A percentile compares a stretch with the other conserved stretches of the same genome.
phyloP scores from a whole-genome alignment of 2,888 invertebrate genomes.

The Volucella inanis region DNA sequence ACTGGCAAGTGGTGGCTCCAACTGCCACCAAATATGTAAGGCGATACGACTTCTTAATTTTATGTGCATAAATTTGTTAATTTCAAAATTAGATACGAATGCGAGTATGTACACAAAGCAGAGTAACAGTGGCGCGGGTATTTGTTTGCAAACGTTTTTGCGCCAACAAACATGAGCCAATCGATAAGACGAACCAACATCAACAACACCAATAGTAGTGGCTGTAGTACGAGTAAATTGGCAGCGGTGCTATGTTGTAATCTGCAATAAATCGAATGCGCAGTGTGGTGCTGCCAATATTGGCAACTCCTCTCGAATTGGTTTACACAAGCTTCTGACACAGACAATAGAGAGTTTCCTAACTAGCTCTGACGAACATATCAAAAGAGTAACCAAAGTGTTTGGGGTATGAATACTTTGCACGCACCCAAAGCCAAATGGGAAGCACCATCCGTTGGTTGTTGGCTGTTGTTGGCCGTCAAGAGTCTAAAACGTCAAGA shows the following conservation, averaged over 20 bases:
- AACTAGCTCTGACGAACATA: conserved; percentile 13
- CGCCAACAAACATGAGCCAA: conserved; percentile 64
- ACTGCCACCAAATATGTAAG: not conserved
- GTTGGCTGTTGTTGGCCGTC: not conserved
- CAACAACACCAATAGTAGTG: not conserved
- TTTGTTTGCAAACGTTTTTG: conserved; percentile 56
- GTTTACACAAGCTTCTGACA: conserved; percentile 58
- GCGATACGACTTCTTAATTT: conserved; percentile 17
- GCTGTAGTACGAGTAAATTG: not conserved
- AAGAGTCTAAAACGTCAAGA: conserved; percentile 41
- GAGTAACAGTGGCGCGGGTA: not conserved
- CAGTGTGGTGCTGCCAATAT: conserved; percentile 55
- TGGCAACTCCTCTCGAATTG: conserved; percentile 63
- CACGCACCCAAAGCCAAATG: conserved; percentile 27
- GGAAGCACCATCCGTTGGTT: conserved; percentile 39
- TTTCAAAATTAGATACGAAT: conserved; percentile 62
- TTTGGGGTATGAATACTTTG: not conserved
- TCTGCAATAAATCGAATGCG: conserved; percentile 56
- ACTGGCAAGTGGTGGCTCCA: conserved; percentile 19
- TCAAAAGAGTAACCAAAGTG: not conserved
- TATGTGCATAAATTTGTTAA: conserved; percentile 66
- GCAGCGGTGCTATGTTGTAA: conserved; percentile 30
- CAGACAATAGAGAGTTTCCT: conserved; percentile 59
- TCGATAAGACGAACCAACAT: conserved; percentile 42
- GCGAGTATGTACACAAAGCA: not conserved